These are phyloP conservation scores for Smutsia gigantea DNA, from an alignment of 2,797 vertebrate species.

Conservation along the genomic window DNA sequence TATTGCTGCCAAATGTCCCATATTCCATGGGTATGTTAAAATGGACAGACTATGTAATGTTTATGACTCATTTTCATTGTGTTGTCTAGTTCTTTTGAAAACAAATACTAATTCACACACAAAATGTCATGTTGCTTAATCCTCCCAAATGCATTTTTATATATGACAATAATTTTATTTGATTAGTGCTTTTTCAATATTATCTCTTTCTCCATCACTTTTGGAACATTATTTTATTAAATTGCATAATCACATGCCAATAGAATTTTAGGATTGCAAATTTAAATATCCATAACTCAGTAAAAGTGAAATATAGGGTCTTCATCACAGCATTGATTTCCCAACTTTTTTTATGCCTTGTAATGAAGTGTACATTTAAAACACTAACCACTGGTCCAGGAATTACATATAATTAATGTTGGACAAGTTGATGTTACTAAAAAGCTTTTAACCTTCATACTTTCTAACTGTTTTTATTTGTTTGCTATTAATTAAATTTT, in stretches of 20 bases:
- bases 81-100: not conserved
- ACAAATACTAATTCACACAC: not conserved
- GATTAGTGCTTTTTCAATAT: not conserved
- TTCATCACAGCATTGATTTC: not conserved
- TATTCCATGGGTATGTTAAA: not conserved
- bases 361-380: slow-evolving; percentile 46
- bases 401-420: slow-evolving; percentile 48
- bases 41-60: not conserved
- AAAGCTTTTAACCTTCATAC: slow-evolving; percentile 52
- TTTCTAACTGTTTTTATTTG: slow-evolving; percentile 61
- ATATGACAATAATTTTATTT: not conserved
- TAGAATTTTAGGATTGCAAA: not conserved
- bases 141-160: not conserved
- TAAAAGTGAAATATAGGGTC: not conserved
- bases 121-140: not conserved
- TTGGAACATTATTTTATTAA: not conserved
- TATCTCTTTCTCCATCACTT: not conserved
- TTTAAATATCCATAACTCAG: not conserved
- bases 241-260: not conserved
- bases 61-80: not conserved
- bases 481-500: not conserved
- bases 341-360: not conserved
- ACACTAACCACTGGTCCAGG: slow-evolving; percentile 3
- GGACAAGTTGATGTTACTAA: slow-evolving; percentile 54
- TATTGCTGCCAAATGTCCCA: not conserved